These are phyloP conservation scores for Parapristionchus giblindavisi DNA, from an alignment of 2,888 invertebrate genomes.

Conservation along the genomic window DNA sequence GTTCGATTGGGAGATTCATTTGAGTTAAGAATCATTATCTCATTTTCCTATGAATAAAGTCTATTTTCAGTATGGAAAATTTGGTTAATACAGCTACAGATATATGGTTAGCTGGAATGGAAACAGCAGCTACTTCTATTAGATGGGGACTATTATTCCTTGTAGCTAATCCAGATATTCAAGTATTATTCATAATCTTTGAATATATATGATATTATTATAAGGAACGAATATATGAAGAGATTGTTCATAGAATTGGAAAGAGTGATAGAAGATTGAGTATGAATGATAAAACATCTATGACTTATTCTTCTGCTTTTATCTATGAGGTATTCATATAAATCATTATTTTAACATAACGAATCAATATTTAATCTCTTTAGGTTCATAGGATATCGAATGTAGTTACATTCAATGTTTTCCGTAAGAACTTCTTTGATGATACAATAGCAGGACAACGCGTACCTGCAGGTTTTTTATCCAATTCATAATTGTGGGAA, in stretches of 20 bases:
- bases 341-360: not conserved
- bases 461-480: conserved; percentile 22
- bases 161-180: conserved; percentile 29
- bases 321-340: not conserved
- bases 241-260: conserved; percentile 14
- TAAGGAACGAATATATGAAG: conserved; percentile 23
- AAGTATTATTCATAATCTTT: not conserved
- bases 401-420: conserved; percentile 38
- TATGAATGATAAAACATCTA: conserved; percentile 24
- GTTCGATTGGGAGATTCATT: not conserved
- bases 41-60: not conserved
- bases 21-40: not conserved
- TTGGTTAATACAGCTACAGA: conserved; percentile 37
- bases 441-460: conserved; percentile 17
- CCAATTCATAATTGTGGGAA: not conserved
- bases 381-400: conserved; percentile 30
- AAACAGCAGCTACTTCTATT: conserved; percentile 38
- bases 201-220: not conserved
- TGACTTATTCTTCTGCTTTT: conserved; percentile 34
- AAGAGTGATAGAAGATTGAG: conserved; percentile 29
- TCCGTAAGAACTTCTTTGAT: conserved; percentile 24
- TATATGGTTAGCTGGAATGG: conserved; percentile 40
- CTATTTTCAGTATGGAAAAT: conserved; percentile 34
- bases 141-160: conserved; percentile 34
- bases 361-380: not conserved